A percentile compares a stretch with the other conserved stretches of the same genome.
phyloP scores from a whole-genome alignment of 2,797 vertebrate genomes.

The Crax fasciolata region DNA sequence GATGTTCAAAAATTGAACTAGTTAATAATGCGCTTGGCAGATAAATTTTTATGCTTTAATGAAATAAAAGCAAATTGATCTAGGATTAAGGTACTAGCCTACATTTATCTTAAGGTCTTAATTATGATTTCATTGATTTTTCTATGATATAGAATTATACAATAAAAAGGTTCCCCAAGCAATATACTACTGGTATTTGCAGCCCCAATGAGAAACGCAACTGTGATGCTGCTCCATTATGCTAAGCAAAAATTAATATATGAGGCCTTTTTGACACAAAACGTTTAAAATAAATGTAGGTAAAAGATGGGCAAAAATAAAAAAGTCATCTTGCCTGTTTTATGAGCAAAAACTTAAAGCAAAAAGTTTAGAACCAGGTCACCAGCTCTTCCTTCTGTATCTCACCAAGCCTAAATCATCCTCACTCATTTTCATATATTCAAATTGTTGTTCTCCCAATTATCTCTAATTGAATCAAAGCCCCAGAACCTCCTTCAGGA shows the following conservation, averaged over 20 bases:
- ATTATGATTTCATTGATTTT: conserved; percentile 60
- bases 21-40: background rate
- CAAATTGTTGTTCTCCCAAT: background rate
- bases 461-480: background rate
- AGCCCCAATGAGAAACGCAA: background rate
- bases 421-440: background rate
- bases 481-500: background rate
- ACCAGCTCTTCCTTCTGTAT: background rate
- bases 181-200: background rate
- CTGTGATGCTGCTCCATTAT: background rate
- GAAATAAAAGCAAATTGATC: conserved; percentile 50
- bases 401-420: background rate
- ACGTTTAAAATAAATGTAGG: background rate
- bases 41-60: conserved; percentile 26
- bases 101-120: conserved; percentile 39
- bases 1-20: background rate
- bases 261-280: background rate
- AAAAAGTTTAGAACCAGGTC: background rate
- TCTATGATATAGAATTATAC: background rate
- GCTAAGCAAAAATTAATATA: conserved; percentile 7
- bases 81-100: conserved; percentile 18
- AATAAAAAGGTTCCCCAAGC: conserved; percentile 11
- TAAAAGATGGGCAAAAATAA: background rate
- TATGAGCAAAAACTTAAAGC: background rate
- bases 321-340: background rate